phyloP scores from a whole-genome alignment of 2,888 invertebrate genomes.

The Chloroclystis v-ata region DNA sequence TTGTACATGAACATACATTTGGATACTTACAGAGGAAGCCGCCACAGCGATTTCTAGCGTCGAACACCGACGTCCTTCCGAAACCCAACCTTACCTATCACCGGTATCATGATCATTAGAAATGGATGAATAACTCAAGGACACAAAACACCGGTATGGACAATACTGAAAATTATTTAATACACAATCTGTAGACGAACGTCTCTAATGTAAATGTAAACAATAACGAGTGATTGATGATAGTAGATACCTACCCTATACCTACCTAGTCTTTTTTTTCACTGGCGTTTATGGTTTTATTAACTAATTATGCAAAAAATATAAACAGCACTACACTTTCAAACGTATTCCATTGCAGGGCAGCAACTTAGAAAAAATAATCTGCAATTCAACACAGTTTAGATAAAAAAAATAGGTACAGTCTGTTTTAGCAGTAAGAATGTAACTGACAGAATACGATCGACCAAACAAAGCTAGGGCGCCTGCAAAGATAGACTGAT shows the following conservation, averaged over 20 bases:
- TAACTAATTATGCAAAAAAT: no score
- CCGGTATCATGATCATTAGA: slow-evolving; percentile 28
- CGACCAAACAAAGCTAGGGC: slow-evolving; percentile 19
- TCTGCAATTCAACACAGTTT: no score
- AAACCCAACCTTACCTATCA: slow-evolving; percentile 34
- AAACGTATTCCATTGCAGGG: no score
- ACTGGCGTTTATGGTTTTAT: no score
- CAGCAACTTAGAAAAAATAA: no score
- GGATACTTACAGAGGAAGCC: slow-evolving; percentile 36
- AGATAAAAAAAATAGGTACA: no score
- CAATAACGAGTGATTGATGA: no score
- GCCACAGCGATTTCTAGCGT: slow-evolving; percentile 56
- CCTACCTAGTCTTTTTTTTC: no score
- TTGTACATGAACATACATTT: slow-evolving; percentile 15
- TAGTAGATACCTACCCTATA: no score
- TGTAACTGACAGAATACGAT: slow-evolving; percentile 5
- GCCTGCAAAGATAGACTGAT: slow-evolving; percentile 21
- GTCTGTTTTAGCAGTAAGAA: no score
- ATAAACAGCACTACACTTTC: no score
- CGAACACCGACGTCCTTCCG: slow-evolving; percentile 50
- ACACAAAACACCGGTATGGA: slow-evolving; percentile 6
- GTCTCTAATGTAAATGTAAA: no score
- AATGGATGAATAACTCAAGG: slow-evolving; percentile 11
- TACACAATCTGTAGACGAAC: background rate
- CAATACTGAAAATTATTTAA: background rate